Conservation (phyloP, 2,113 vertebrate species). For the Puffinus mauretanicus region DNA sequence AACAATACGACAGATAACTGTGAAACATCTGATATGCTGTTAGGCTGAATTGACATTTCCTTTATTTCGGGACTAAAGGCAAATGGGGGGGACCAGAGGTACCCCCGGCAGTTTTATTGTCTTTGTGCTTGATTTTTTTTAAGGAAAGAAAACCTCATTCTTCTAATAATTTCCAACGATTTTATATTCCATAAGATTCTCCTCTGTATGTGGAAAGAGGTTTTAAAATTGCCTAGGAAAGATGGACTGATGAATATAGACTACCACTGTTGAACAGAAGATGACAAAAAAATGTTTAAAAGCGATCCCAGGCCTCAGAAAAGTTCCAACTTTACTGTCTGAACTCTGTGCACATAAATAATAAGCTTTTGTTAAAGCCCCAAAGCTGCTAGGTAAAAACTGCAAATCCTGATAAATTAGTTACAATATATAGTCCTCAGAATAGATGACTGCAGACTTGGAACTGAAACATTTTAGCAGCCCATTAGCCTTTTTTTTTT, state of each 20-base stretch:
- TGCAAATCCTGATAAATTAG: slow-evolving; percentile 33
- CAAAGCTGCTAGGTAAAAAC: neutral
- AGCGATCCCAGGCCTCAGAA: neutral
- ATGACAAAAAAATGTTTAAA: neutral
- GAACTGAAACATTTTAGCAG: neutral
- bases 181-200: neutral
- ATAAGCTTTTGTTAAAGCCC: slow-evolving; percentile 6
- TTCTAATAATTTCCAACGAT: neutral
- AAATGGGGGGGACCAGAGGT: neutral
- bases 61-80: neutral
- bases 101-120: neutral
- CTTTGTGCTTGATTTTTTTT: neutral
- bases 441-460: neutral
- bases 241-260: neutral
- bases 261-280: neutral
- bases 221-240: neutral
- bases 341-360: slow-evolving; percentile 19
- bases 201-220: neutral
- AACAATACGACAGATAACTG: neutral
- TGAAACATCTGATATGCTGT: neutral
- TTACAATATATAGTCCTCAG: neutral
- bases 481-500: neutral
- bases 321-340: neutral
- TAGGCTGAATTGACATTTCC: neutral
- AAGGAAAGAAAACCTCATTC: neutral